Percentiles rank a stretch among this genome's conserved stretches.
phyloP scores from a whole-genome alignment of 2,888 invertebrate genomes.

The Criorhina ranunculi region DNA sequence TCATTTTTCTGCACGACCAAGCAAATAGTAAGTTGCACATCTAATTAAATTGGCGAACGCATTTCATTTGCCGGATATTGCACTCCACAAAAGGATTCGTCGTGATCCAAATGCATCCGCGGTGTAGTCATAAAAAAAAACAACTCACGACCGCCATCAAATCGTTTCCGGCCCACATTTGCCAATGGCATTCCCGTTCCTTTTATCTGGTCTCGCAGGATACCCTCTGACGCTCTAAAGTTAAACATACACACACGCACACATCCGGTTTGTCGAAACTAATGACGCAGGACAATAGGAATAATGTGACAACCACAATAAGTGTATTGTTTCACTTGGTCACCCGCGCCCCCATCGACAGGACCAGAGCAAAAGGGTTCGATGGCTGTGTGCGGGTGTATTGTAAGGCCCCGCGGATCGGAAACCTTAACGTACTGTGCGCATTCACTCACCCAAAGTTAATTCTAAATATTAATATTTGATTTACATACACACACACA shows the following conservation, averaged over 20 bases:
- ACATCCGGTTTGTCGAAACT: background rate
- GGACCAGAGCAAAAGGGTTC: slow-evolving; percentile 11
- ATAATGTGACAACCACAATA: slow-evolving; percentile 5
- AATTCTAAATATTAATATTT: slow-evolving; percentile 65
- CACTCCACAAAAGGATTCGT: slow-evolving; percentile 48
- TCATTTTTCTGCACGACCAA: slow-evolving; percentile 50
- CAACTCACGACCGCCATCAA: slow-evolving; percentile 40
- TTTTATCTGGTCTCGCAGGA: slow-evolving; percentile 6
- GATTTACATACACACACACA: slow-evolving; percentile 20
- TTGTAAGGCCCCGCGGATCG: background rate
- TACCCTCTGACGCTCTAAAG: slow-evolving; percentile 21
- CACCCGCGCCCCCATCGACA: background rate
- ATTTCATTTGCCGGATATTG: slow-evolving; percentile 59
- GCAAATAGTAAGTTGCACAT: slow-evolving; percentile 48
- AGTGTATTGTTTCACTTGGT: slow-evolving; percentile 23
- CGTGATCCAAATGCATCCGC: slow-evolving; percentile 9
- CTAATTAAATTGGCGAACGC: slow-evolving; percentile 59
- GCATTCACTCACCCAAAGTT: slow-evolving; percentile 29
- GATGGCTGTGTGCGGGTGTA: background rate
- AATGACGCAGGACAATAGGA: slow-evolving; percentile 9
- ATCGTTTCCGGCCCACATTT: slow-evolving; percentile 43
- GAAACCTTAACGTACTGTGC: background rate
- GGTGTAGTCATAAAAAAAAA: slow-evolving; percentile 43
- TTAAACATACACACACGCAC: background rate
- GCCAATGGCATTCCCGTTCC: slow-evolving; percentile 1